Percentiles rank a stretch among this genome's conserved stretches.
Conservation (phyloP, 2,113 vertebrate species). For the Cryptotis parvus region DNA sequence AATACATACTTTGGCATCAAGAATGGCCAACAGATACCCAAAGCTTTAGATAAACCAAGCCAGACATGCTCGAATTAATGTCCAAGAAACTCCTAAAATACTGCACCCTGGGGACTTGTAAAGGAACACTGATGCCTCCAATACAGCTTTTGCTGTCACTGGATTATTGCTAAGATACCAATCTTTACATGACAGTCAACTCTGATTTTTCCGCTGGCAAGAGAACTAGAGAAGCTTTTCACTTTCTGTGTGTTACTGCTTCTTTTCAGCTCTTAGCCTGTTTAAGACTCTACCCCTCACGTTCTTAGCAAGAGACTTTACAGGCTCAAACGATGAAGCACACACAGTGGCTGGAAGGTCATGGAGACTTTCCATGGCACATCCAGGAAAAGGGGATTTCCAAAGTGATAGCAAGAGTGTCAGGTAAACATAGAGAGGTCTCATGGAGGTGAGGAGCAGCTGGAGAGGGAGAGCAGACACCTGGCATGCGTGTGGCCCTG, state of each 20-base stretch:
- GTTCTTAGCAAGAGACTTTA: neutral
- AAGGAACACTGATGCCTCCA: conserved; percentile 47
- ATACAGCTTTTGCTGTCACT: neutral
- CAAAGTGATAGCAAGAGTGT: neutral
- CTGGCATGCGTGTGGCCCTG: neutral
- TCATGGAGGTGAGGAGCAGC: neutral
- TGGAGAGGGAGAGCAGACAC: too few species aligned
- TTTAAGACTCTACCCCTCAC: neutral
- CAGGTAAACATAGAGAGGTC: neutral
- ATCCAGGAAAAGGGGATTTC: neutral
- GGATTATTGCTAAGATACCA: neutral
- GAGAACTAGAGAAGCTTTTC: neutral
- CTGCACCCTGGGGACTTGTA: conserved; percentile 15
- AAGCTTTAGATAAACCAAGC: conserved; percentile 27
- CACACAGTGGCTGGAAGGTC: neutral
- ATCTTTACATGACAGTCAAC: conserved; percentile 31
- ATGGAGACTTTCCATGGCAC: neutral
- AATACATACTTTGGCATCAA: conserved; percentile 47
- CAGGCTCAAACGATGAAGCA: neutral
- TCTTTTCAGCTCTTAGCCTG: neutral
- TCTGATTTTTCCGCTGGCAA: neutral
- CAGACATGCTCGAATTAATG: conserved; percentile 47
- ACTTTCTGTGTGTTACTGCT: neutral
- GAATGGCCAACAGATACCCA: conserved; percentile 57
- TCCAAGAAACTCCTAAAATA: neutral